Base-by-base conservation (phyloP, 1,140 invertebrate species). In the Magallana ariakensis region DNA sequence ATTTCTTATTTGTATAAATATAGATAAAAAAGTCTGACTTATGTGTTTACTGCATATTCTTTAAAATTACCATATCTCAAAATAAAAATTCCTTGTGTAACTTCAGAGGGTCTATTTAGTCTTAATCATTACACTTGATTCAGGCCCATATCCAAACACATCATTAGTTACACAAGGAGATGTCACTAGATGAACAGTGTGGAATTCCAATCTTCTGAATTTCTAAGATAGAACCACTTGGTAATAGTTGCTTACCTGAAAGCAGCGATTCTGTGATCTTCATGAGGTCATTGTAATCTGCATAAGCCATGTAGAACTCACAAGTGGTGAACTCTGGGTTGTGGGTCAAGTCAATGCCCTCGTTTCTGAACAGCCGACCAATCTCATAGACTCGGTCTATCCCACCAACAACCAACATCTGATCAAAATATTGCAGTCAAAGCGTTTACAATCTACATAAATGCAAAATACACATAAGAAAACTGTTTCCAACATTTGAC, bases 271-370 rank as follows among this genome's bases (percentile, higher is more conserved):
- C 99, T 5, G 99, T 99, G 6, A 99, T 96, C 56, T 95, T 94
- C 95, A 99, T 99, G 1, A 99, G 92, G 95, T 99, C 99, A 94
- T 99, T 96, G 92, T 99, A 99, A 95, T 99, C 99, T 33, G 99
- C 99, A 95, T 99, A 99, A 0, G 99, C 99, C 98, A 99, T 99
- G 95, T 99, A 99, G 95, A 99, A 99, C 95, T 99, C 99, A 95
- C 98, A 99, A 13, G 98, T 99, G 7, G 99, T 99, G 92, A 99
- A 99, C 95, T 99, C 99, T 2, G 99, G 99, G 95, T 99, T 99
- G 93, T 99, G 99, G 0, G 99, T 99, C 90, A 99, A 93, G 95
- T 99, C 99, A 92, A 99, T 99, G 84, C 99, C 98, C 96, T 99
- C 99, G 95, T 99, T 99, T 85, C 99, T 96, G 94, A 99, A 99